Evolutionary conservation across 2,113 vertebrate genomes (phyloP).

Genomic region (Malurus alboscapulatus): DNA sequence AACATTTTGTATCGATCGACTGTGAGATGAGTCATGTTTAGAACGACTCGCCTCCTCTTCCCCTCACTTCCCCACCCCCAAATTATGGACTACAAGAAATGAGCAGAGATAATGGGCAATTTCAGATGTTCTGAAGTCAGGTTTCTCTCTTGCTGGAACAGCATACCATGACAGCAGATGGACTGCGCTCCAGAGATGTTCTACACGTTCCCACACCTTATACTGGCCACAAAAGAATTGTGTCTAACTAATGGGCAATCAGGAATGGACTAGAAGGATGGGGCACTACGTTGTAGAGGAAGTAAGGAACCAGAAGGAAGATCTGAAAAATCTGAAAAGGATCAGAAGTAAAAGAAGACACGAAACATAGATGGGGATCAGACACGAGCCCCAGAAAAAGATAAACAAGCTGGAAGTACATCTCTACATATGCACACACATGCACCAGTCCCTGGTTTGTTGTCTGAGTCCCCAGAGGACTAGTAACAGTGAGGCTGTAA

Average conservation of each 20-base stretch:
- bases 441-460: neutral
- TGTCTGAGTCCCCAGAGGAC: neutral
- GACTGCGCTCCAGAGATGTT: neutral
- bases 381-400: neutral
- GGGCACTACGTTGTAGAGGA: neutral
- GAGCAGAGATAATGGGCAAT: slow-evolving; percentile 16
- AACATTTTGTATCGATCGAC: slow-evolving; percentile 12
- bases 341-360: neutral
- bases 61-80: neutral
- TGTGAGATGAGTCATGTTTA: slow-evolving; percentile 25
- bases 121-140: slow-evolving; percentile 14
- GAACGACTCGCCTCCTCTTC: slow-evolving; percentile 12
- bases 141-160: slow-evolving; percentile 22
- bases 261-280: neutral
- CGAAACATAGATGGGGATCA: neutral
- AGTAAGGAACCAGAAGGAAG: neutral
- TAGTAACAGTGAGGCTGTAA: neutral
- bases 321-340: neutral
- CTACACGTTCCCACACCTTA: neutral
- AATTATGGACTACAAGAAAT: slow-evolving; percentile 51
- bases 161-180: neutral
- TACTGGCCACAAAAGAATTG: neutral
- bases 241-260: neutral
- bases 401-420: neutral
- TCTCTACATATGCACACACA: neutral